Evolutionary conservation across 2,113 vertebrate genomes (phyloP).

Genomic region (Smithornis capensis): DNA sequence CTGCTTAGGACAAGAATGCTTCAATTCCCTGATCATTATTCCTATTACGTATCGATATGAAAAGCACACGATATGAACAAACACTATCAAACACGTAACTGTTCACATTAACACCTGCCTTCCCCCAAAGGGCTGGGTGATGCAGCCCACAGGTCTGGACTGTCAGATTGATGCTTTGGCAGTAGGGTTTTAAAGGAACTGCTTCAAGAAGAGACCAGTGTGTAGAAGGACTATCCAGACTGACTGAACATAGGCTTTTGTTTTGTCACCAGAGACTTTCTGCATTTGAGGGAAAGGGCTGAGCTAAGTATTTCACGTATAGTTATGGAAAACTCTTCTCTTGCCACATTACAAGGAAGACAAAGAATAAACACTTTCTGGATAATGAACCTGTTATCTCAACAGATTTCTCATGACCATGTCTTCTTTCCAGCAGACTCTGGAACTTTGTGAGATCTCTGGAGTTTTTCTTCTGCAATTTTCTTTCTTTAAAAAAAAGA

Average conservation of each 20-base stretch:
- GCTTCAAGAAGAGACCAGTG: not conserved
- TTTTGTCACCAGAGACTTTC: not conserved
- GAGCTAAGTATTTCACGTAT: not conserved
- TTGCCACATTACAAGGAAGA: constrained; percentile 42
- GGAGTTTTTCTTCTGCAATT: constrained; percentile 52
- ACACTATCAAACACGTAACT: not conserved
- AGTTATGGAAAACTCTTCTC: constrained; percentile 1
- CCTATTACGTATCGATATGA: not conserved
- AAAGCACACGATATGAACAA: not conserved
- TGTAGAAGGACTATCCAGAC: not conserved
- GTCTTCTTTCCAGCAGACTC: constrained; percentile 21
- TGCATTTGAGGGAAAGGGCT: not conserved
- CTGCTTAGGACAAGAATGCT: constrained; percentile 14
- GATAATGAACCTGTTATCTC: constrained; percentile 20
- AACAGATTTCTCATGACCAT: constrained; percentile 32
- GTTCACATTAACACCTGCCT: not conserved
- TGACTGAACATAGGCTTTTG: accelerated
- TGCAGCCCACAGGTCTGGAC: not conserved
- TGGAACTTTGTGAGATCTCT: constrained; percentile 14
- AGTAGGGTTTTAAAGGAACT: not conserved
- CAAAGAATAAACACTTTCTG: constrained; percentile 8
- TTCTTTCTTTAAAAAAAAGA: constrained; percentile 56
- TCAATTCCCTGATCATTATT: constrained; percentile 53
- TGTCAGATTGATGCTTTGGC: not conserved
- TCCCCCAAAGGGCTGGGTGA: not conserved